Percentiles rank a stretch among this genome's conserved stretches.
Evolutionary conservation across 1,140 invertebrate species (phyloP).

Genomic region (Oscheius sp.): DNA sequence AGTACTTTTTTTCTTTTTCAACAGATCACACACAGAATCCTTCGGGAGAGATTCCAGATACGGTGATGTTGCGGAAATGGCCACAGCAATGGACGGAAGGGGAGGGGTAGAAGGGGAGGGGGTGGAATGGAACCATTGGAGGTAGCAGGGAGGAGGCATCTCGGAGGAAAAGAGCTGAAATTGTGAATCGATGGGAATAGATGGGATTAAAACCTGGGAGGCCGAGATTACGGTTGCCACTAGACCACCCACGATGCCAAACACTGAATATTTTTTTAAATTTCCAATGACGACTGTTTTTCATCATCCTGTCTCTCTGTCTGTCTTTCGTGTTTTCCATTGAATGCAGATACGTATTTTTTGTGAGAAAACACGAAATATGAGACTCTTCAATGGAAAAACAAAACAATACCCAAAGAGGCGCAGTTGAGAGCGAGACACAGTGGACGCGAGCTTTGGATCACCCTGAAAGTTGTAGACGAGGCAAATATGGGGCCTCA

Average conservation of each 20-base stretch:
- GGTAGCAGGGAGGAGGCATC: conserved; percentile 10
- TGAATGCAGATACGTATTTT: no score
- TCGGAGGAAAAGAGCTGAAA: conserved; percentile 18
- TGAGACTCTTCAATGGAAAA: no score
- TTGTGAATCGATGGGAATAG: background rate
- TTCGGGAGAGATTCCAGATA: no score
- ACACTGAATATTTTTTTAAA: conserved; percentile 35
- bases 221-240: conserved; percentile 52
- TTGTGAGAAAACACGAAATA: no score
- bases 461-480: conserved; percentile 37
- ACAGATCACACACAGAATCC: no score
- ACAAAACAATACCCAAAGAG: conserved; percentile 44
- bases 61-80: conserved; percentile 10
- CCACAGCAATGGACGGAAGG: conserved; percentile 14
- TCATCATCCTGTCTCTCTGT: no score
- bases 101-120: background rate
- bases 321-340: no score
- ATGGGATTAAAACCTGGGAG: background rate
- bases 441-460: conserved; percentile 17
- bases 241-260: conserved; percentile 48
- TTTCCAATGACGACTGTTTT: background rate
- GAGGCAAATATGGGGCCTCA: background rate
- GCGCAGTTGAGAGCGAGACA: conserved; percentile 38
- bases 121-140: conserved; percentile 9
- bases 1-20: no score